phyloP scores from a whole-genome alignment of 2,113 vertebrate species.

The Nothocercus julius region DNA sequence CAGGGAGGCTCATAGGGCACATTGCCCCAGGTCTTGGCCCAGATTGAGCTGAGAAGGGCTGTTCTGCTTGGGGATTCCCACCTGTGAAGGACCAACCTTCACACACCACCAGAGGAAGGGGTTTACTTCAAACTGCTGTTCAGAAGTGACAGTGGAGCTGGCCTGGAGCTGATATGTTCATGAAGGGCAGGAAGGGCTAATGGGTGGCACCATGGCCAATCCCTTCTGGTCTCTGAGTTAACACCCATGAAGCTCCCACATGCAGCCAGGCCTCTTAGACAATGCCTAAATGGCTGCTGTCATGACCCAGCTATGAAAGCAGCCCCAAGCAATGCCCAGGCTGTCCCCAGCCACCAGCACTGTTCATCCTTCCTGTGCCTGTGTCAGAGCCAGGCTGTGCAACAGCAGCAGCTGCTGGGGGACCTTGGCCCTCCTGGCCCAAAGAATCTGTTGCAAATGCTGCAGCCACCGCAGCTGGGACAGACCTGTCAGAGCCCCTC shows the following conservation, averaged over 20 bases:
- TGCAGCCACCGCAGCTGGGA: not conserved
- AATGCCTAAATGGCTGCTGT: not conserved
- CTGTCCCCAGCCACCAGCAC: not conserved
- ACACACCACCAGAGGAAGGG: not conserved
- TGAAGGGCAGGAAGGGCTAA: not conserved
- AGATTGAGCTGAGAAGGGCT: not conserved
- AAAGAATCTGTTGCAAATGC: no score
- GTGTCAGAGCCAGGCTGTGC: not conserved
- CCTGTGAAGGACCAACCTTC: not conserved
- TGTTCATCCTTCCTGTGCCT: not conserved
- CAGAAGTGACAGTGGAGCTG: not conserved
- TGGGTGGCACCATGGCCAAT: not conserved
- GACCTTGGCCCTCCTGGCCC: not conserved
- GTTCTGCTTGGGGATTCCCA: not conserved
- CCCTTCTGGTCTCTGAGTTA: not conserved
- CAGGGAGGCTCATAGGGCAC: not conserved
- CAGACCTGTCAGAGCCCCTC: not conserved
- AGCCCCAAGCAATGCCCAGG: not conserved
- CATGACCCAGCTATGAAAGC: not conserved
- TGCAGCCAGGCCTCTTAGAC: not conserved
- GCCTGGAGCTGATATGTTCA: not conserved
- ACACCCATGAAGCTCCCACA: not conserved
- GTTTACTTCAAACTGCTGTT: not conserved
- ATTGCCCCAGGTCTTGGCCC: not conserved
- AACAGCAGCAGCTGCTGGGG: not conserved